A percentile compares a stretch with the other conserved stretches of the same genome.
These are phyloP conservation scores for Microtus montanus DNA, from an alignment of 2,113 vertebrate genomes.

Conservation along the genomic window DNA sequence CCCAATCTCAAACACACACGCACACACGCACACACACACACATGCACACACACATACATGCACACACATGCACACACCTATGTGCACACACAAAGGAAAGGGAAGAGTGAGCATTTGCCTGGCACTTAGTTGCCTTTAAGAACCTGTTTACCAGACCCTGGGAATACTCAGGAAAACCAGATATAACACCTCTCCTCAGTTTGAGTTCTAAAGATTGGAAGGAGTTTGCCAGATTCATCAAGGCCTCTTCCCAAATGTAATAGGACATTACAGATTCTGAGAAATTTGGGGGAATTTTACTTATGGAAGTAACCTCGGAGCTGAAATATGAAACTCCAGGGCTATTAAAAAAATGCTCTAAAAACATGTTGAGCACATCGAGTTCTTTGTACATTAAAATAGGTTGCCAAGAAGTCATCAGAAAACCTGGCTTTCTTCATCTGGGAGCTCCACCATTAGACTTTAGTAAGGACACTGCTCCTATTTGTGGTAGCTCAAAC, in stretches of 20 bases:
- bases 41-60: no score
- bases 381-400: constrained; percentile 15
- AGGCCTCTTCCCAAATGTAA: background rate
- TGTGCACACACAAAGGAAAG: background rate
- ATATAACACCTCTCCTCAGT: background rate
- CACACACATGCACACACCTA: background rate
- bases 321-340: background rate
- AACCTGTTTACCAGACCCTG: background rate
- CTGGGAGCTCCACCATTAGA: background rate
- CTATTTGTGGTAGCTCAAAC: background rate
- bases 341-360: background rate
- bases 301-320: constrained; percentile 1
- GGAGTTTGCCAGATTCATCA: background rate
- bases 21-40: background rate
- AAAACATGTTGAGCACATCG: background rate
- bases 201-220: background rate
- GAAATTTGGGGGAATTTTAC: background rate
- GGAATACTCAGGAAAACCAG: background rate
- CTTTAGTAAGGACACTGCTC: background rate
- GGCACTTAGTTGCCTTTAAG: background rate
- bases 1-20: background rate
- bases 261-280: background rate
- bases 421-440: background rate
- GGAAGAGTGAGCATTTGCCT: background rate
- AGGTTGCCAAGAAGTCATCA: background rate